A percentile compares a stretch with the other conserved stretches of the same genome.
Conservation (phyloP, 2,797 vertebrate species). For the Protonibea diacanthus region DNA sequence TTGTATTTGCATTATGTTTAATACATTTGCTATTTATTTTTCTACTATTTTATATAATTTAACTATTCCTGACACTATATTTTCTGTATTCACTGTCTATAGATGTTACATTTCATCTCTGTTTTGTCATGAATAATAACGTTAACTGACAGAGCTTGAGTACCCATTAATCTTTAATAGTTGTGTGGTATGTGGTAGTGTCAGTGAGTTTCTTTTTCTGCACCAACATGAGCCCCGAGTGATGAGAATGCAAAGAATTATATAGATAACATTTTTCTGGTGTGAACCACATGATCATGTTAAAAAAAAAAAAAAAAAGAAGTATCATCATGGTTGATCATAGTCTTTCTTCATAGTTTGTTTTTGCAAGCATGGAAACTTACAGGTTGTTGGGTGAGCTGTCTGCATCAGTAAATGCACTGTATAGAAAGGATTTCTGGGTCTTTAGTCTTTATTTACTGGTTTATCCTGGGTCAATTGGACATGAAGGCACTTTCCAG, state of each 20-base stretch:
- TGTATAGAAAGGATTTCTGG: background rate
- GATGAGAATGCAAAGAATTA: background rate
- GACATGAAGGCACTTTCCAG: slow-evolving; percentile 21
- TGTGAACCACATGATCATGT: background rate
- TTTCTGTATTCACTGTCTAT: background rate
- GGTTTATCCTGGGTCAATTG: background rate
- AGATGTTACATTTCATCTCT: background rate
- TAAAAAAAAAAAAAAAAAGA: background rate
- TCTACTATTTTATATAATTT: too few species aligned
- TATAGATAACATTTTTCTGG: background rate
- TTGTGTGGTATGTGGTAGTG: background rate
- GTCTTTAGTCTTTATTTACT: slow-evolving; percentile 5
- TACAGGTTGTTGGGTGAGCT: background rate
- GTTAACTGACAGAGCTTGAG: background rate
- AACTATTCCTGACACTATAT: too few species aligned
- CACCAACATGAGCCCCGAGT: background rate
- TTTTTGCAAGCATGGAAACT: background rate
- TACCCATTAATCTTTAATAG: background rate
- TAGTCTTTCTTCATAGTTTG: background rate
- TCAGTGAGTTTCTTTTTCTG: background rate
- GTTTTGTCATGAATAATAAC: background rate
- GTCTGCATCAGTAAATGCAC: background rate
- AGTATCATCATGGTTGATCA: background rate
- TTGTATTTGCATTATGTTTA: background rate
- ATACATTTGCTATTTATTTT: background rate